A percentile compares a stretch with the other conserved stretches of the same genome.
Evolutionary conservation across 2,113 vertebrate species (phyloP).

Genomic region (Hippocampus barbouri): DNA sequence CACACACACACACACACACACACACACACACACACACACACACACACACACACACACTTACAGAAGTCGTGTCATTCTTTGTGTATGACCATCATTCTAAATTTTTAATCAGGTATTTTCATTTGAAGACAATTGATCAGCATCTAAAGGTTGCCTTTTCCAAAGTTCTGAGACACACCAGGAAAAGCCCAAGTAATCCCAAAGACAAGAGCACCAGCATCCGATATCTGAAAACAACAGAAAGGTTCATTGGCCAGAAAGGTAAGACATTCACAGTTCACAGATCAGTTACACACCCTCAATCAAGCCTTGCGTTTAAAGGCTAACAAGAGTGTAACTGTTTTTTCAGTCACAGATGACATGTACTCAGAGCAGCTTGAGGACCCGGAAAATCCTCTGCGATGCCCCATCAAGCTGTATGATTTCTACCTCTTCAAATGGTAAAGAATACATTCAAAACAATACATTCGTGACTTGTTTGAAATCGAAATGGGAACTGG

Average conservation of each 20-base stretch:
- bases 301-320: neutral
- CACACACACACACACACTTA: no score
- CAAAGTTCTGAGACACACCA: slow-evolving; percentile 95
- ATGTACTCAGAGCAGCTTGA: slow-evolving; percentile 98
- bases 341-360: slow-evolving; percentile 88
- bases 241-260: slow-evolving; percentile 93
- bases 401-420: slow-evolving; percentile 98
- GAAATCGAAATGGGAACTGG: neutral
- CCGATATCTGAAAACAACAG: slow-evolving; percentile 90
- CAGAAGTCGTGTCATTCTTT: neutral
- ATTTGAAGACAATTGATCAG: slow-evolving; percentile 95
- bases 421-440: slow-evolving; percentile 99
- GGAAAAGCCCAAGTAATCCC: slow-evolving; percentile 96
- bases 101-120: slow-evolving; percentile 81
- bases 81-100: neutral
- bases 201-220: slow-evolving; percentile 99
- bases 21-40: no score
- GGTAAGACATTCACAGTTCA: slow-evolving; percentile 60
- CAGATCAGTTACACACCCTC: neutral
- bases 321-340: neutral
- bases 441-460: slow-evolving; percentile 67
- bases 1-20: neutral
- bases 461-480: neutral
- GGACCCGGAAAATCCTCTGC: slow-evolving; percentile 94
- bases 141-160: slow-evolving; percentile 98